A percentile compares a stretch with the other conserved stretches of the same genome.
Evolutionary conservation across 2,113 vertebrate species (phyloP).

Genomic region (Festucalex cinctus): DNA sequence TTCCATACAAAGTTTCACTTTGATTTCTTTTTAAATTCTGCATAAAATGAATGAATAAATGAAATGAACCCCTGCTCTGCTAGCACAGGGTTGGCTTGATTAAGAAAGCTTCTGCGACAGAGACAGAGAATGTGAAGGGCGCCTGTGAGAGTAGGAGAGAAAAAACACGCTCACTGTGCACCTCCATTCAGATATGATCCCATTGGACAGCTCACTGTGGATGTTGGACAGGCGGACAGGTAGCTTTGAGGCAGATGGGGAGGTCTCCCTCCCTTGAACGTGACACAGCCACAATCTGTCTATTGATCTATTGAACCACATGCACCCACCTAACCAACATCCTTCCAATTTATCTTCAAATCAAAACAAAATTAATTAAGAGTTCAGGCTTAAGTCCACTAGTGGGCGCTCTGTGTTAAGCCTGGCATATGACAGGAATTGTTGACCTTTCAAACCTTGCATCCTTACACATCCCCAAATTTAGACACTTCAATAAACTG

Average conservation of each 20-base stretch:
- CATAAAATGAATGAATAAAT: neutral
- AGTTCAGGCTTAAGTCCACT: slow-evolving; percentile 46
- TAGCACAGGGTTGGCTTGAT: slow-evolving; percentile 34
- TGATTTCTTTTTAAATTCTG: too few relatives aligned
- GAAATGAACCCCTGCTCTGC: slow-evolving; percentile 2
- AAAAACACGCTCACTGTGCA: neutral
- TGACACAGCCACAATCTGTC: slow-evolving; percentile 3
- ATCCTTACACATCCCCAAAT: neutral
- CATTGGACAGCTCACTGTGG: slow-evolving; percentile 31
- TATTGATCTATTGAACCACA: neutral
- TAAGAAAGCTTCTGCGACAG: slow-evolving; percentile 25
- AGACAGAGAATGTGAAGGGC: slow-evolving; percentile 50
- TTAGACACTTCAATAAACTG: neutral
- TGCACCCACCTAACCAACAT: neutral
- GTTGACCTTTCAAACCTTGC: slow-evolving; percentile 15
- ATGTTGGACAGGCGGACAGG: slow-evolving; percentile 29
- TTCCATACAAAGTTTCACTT: neutral
- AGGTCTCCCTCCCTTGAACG: slow-evolving; percentile 25
- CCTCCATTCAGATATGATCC: slow-evolving; percentile 33
- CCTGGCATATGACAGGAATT: neutral
- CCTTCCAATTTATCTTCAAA: neutral
- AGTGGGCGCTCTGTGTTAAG: slow-evolving; percentile 57
- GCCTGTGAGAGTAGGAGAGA: slow-evolving; percentile 7
- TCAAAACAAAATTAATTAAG: neutral
- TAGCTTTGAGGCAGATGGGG: slow-evolving; percentile 13